phyloP scores from a whole-genome alignment of 2,113 vertebrate genomes.

The Phalacrocorax pelagicus region DNA sequence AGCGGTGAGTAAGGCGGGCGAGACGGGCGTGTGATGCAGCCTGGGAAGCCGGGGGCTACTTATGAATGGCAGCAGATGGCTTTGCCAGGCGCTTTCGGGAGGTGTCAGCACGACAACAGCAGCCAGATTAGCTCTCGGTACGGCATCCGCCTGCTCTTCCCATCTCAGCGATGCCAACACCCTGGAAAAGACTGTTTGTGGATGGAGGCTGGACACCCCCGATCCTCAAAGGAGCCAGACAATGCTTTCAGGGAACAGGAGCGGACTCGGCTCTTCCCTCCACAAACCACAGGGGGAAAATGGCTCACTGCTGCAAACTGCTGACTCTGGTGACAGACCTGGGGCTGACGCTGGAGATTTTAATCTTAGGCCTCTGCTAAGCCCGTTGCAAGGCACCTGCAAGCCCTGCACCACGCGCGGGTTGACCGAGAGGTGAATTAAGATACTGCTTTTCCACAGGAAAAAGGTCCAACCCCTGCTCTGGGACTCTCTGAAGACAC shows the following conservation, averaged over 20 bases:
- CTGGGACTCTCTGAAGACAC: background rate
- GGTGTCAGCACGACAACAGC: background rate
- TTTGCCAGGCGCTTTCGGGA: background rate
- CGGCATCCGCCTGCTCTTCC: background rate
- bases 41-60: background rate
- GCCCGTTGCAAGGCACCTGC: background rate
- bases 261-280: background rate
- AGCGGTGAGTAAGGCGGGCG: background rate
- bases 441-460: background rate
- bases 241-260: background rate
- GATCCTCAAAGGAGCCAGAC: background rate
- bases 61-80: background rate
- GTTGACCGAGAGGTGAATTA: background rate
- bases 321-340: too few species aligned
- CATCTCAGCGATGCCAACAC: background rate
- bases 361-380: background rate
- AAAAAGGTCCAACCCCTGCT: rapidly evolving
- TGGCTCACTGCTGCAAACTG: background rate
- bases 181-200: background rate
- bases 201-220: background rate
- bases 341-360: background rate
- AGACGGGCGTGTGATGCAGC: background rate
- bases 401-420: rapidly evolving
- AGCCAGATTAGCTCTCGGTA: background rate
- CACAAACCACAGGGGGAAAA: background rate